Evolutionary conservation across 2,113 vertebrate species (phyloP), one percentile per base, ranked within the genome.

Genomic region (Aphyosemion australe): DNA sequence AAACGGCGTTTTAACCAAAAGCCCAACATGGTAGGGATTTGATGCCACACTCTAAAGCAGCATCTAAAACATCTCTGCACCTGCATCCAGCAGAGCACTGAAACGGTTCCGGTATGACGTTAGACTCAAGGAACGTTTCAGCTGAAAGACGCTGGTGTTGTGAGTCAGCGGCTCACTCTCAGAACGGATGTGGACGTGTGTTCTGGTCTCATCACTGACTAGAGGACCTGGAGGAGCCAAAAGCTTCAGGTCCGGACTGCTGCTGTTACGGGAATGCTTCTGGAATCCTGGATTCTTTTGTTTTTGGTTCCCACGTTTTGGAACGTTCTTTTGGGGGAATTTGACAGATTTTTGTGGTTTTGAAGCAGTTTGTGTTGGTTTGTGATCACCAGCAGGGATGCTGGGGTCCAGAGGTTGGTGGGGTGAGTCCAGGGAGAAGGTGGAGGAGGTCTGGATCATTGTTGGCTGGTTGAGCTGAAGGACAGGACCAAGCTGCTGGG

Each of bases 101-200:
- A 14, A 50, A 26, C 49, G 49, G 49, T 51, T 51, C 13, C 2
- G 6, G 21, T 37, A 8, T 37, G 11, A 51, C 4, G 11, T 5
- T 5, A 2, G 6, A 26, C 11, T 12, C 3, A 4, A 51, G 12
- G 11, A 14, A 37, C 7, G 34, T 37, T 37, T 42, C 2, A 12
- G 3, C 41, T 42, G 41, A 42, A 41, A 8, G 39, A 12, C 8
- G 39, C 2, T 6, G 8, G 39, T 41, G 39, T 41, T 41, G 11
- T 18, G 0, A 21, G 61, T 14, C 8, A 34, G 18, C 0, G n/a
- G 9, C 0, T 65, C 32, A 11, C 49, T 72, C 3, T 1, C 0
- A 0, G 60, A 43, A 1, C 4, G 50, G 4, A 6, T 0, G 0
- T 26, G 0, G 4, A 0, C 7, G 15, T 3, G 12, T 12, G 6